Conservation (phyloP, 2,888 invertebrate species). For the Sylvicola fuscatus region DNA sequence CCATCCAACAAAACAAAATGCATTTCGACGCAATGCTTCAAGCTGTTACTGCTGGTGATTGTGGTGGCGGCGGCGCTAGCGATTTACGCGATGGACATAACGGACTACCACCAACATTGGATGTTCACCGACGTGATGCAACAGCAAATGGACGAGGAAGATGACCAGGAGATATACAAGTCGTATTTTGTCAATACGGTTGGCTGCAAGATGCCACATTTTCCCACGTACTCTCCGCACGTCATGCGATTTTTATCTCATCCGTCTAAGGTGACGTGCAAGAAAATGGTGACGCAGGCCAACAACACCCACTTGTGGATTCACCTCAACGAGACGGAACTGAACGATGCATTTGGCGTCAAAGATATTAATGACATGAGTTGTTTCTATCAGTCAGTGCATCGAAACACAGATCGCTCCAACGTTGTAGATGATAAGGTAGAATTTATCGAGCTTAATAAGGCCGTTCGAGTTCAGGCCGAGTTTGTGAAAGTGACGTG, state of each 20-base stretch:
- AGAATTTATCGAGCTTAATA: slow-evolving; percentile 11
- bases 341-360: slow-evolving; percentile 14
- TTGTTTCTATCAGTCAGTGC: slow-evolving; percentile 18
- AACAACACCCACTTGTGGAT: slow-evolving; percentile 14
- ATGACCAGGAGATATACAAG: slow-evolving; percentile 7
- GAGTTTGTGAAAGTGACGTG: slow-evolving; percentile 55
- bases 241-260: slow-evolving; percentile 18
- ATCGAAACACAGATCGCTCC: slow-evolving; percentile 12
- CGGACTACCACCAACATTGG: too few relatives aligned
- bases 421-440: slow-evolving; percentile 8
- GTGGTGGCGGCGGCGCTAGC: too few relatives aligned
- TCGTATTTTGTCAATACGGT: slow-evolving; percentile 22
- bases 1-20: too few relatives aligned
- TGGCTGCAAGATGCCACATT: slow-evolving; percentile 24
- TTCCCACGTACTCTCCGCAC: slow-evolving; percentile 18
- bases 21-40: too few relatives aligned
- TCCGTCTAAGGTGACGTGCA: slow-evolving; percentile 14
- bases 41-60: too few relatives aligned
- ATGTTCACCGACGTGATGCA: too few relatives aligned
- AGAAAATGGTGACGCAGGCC: slow-evolving; percentile 14
- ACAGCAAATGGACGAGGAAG: too few relatives aligned
- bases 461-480: slow-evolving; percentile 25
- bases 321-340: slow-evolving; percentile 15
- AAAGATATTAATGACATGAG: slow-evolving; percentile 12
- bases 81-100: too few relatives aligned